A percentile compares a stretch with the other conserved stretches of the same genome.
phyloP scores from a whole-genome alignment of 1,140 invertebrate species.

The Bacillus rossius region DNA sequence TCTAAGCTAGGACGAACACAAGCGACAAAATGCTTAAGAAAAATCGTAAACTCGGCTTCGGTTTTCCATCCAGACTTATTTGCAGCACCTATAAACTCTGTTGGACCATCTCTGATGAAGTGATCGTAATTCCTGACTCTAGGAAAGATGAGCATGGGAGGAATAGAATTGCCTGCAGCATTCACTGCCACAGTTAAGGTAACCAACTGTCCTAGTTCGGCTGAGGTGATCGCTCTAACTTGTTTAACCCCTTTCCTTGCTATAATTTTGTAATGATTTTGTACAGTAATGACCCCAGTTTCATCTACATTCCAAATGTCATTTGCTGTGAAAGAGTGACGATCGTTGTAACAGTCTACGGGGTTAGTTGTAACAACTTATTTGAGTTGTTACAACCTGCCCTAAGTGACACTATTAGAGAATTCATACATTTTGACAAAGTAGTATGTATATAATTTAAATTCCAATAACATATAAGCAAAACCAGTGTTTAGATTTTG shows the following conservation, averaged over 20 bases:
- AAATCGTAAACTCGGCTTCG: conserved; percentile 25
- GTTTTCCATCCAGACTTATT: conserved; percentile 42
- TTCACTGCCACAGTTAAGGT: conserved; percentile 38
- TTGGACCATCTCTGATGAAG: conserved; percentile 32
- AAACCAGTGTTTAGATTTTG: no score
- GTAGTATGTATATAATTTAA: no score
- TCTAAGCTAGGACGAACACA: conserved; percentile 30
- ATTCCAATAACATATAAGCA: no score
- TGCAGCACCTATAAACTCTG: conserved; percentile 33
- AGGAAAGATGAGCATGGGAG: conserved; percentile 42
- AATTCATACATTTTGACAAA: no score
- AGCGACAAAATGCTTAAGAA: conserved; percentile 34
- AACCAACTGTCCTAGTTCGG: conserved; percentile 36
- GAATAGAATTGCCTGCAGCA: conserved; percentile 36
- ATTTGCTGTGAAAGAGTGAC: background rate
- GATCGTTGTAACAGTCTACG: no score
- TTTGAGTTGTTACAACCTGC: no score
- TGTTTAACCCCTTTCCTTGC: conserved; percentile 34
- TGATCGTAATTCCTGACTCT: conserved; percentile 26
- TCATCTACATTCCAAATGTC: conserved; percentile 41
- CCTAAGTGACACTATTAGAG: no score
- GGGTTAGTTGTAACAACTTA: no score
- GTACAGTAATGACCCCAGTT: conserved; percentile 37
- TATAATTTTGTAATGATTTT: conserved; percentile 32
- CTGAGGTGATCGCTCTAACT: conserved; percentile 32